A percentile compares a stretch with the other conserved stretches of the same genome.
Conservation (phyloP, 2,888 invertebrate genomes). For the Eristalis arbustorum region DNA sequence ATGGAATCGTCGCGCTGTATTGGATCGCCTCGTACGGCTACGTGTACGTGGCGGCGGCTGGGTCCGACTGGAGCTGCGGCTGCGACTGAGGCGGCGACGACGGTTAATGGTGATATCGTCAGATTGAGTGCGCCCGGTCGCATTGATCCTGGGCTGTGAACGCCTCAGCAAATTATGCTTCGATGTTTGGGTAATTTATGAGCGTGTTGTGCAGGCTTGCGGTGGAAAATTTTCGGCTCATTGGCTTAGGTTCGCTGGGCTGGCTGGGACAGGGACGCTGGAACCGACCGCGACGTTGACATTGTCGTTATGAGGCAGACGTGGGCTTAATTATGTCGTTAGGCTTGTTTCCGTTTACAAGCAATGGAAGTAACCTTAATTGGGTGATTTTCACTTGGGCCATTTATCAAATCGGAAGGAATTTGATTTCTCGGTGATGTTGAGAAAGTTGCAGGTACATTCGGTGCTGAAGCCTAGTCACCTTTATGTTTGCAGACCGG, state of each 20-base stretch:
- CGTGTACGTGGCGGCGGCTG: background rate
- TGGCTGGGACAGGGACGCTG: constrained; percentile 7
- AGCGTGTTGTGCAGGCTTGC: constrained; percentile 55
- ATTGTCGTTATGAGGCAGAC: constrained; percentile 44
- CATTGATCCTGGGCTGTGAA: constrained; percentile 64
- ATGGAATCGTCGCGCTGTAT: constrained; percentile 55
- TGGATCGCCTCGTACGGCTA: background rate
- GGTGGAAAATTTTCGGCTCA: constrained; percentile 53
- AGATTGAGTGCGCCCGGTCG: constrained; percentile 58
- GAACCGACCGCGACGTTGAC: constrained; percentile 53
- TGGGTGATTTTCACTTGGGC: constrained; percentile 55
- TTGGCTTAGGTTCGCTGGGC: constrained; percentile 17
- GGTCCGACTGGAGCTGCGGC: background rate
- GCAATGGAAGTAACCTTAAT: constrained; percentile 61
- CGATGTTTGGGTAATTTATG: constrained; percentile 69
- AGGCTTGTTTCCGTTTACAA: constrained; percentile 40
- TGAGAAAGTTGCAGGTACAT: background rate
- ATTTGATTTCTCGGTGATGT: constrained; percentile 20
- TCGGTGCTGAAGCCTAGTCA: background rate
- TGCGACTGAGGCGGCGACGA: constrained; percentile 1
- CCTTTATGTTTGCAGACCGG: background rate
- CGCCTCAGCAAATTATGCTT: constrained; percentile 70
- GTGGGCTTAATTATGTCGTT: constrained; percentile 68
- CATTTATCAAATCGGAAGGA: constrained; percentile 19
- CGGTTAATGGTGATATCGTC: constrained; percentile 43